Base-by-base conservation (phyloP, 2,113 vertebrate genomes). In the Corvus hawaiiensis region DNA sequence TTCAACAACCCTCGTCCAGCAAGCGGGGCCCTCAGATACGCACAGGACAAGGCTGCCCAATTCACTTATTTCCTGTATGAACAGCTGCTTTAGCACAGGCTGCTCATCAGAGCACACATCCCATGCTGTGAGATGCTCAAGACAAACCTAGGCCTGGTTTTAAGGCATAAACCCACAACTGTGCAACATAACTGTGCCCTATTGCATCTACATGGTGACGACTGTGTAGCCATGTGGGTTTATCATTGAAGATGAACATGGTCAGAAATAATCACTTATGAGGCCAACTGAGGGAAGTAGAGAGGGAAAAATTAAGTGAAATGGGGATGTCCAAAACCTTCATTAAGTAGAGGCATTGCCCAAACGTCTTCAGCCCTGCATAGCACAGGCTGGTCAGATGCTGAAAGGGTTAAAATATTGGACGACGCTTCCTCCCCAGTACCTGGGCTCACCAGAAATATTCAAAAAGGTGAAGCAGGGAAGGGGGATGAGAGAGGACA, bases 141-240 rank as follows among this genome's bases (percentile, higher is more conserved):
- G 19, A 64, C 66, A 89, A 87, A 32, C 16, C 21, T 32, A 77
- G 41, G 37, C 26, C 19, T 1, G 0, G 24, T 41, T 84, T 84
- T 56, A 93, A 77, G 63, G 49, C 0, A 0, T 20, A 78, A 89
- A 84, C 8, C 18, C 13, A 7, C 0, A 0, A 74, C 3, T 3
- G 3, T 35, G 21, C 3, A 11, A 79, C 28, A 20, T 14, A 69
- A 56, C 7, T 2, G 1, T 69, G 49, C 5, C 19, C 30, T 48
- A 3, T 7, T 1, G 1, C 64, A 32, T 26, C 49, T 52, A 26
- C 5, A 28, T 0, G 1, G 28, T 52, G 37, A 54, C 23, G 54
- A 8, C 1, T 21, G 11, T 4, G 24, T 11, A 44, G n/a, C 23
- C 66, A 24, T 3, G 16, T 67, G 43, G 11, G 33, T 71, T 84